Evolutionary conservation across 2,888 invertebrate genomes (phyloP).

Genomic region (Melipona beecheii): DNA sequence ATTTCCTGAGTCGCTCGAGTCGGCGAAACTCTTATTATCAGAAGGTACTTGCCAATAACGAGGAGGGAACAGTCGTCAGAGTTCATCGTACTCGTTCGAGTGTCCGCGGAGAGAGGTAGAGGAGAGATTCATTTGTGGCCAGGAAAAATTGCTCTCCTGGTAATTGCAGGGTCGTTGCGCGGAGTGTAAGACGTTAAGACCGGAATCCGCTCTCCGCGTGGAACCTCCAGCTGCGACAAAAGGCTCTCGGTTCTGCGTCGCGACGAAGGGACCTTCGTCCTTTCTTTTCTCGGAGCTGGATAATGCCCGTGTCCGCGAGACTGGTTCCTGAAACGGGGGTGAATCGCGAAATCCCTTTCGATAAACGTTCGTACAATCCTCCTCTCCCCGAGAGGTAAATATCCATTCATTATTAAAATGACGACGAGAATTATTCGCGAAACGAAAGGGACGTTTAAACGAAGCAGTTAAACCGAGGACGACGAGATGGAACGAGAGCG

Average conservation of each 20-base stretch:
- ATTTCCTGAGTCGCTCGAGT: neutral
- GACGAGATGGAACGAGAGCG: too few relatives aligned
- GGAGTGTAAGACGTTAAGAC: conserved; percentile 17
- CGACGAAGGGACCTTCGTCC: neutral
- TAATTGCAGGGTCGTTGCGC: conserved; percentile 20
- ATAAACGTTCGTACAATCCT: neutral
- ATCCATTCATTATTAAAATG: neutral
- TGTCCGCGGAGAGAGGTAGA: neutral
- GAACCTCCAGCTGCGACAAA: neutral
- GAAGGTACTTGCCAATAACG: neutral
- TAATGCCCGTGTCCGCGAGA: neutral
- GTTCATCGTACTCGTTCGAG: neutral
- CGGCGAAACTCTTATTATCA: neutral
- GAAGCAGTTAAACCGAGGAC: too few relatives aligned
- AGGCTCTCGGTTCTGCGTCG: neutral
- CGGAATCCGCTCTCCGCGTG: neutral
- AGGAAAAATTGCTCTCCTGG: conserved; percentile 23
- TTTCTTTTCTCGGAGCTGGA: neutral
- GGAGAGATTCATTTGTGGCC: conserved; percentile 10
- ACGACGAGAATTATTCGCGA: neutral
- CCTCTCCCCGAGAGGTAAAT: too few relatives aligned
- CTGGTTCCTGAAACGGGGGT: neutral
- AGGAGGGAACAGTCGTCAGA: neutral
- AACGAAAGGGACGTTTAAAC: neutral
- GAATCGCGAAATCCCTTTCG: neutral